Percentiles rank a stretch among this genome's conserved stretches.
Evolutionary conservation across 2,797 vertebrate species (phyloP).

Genomic region (Gymnopithys bicolor): DNA sequence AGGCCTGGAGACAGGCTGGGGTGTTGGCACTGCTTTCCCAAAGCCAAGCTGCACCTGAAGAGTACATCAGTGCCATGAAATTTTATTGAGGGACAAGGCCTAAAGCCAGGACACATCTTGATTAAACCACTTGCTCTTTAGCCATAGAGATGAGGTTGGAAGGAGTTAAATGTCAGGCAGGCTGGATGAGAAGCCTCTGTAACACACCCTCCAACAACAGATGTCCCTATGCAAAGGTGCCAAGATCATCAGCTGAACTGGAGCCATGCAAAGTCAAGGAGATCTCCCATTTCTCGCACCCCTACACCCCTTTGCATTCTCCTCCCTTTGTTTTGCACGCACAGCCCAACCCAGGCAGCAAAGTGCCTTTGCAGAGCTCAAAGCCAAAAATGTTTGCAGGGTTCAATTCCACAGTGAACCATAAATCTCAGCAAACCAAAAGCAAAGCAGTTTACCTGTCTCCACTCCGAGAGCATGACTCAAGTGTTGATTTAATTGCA

Average conservation of each 20-base stretch:
- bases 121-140: neutral
- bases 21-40: neutral
- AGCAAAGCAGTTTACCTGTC: slow-evolving; percentile 15
- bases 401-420: neutral
- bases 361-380: neutral
- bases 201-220: neutral
- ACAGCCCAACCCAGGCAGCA: neutral
- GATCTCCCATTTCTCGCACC: neutral
- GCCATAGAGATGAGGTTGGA: neutral
- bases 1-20: neutral
- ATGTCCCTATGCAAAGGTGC: neutral
- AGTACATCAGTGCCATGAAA: neutral
- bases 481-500: slow-evolving; percentile 17
- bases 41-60: neutral
- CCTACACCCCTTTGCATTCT: neutral
- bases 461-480: neutral
- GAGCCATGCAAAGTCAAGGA: neutral
- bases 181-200: neutral
- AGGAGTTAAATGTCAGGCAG: neutral
- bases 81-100: neutral
- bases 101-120: neutral
- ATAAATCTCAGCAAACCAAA: neutral
- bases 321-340: neutral
- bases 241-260: neutral
- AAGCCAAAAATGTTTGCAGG: neutral